phyloP scores from a whole-genome alignment of 2,797 vertebrate species.

The Paramormyrops hopkinsi region DNA sequence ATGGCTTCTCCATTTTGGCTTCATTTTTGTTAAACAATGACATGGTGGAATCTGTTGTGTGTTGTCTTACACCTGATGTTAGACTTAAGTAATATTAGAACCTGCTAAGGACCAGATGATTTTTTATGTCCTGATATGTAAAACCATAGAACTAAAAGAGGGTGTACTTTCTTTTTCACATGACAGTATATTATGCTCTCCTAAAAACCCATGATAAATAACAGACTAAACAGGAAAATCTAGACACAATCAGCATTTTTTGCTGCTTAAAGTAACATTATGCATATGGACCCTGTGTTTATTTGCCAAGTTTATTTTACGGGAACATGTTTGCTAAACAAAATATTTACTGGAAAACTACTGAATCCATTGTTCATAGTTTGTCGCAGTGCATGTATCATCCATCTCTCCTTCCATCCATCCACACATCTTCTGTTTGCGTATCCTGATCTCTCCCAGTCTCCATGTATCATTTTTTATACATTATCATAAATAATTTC shows the following conservation, averaged over 20 bases:
- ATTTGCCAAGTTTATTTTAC: conserved; percentile 5
- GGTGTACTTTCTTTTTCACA: not conserved
- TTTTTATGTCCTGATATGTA: not conserved
- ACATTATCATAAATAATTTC: not conserved
- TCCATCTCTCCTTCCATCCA: not conserved
- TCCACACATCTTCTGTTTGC: not conserved
- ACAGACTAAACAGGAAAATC: not conserved
- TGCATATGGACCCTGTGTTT: not conserved
- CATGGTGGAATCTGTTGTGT: not conserved
- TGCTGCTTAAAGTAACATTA: not conserved
- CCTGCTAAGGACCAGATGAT: not conserved
- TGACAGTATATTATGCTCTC: not conserved
- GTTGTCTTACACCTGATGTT: not conserved
- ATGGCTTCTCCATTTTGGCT: not conserved
- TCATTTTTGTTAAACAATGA: not conserved
- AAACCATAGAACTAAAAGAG: not conserved
- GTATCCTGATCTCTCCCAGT: not conserved
- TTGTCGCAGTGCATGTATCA: not conserved
- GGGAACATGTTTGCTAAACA: not conserved
- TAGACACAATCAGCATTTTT: not conserved
- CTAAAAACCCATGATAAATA: not conserved
- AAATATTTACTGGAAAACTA: not conserved
- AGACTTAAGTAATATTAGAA: not conserved
- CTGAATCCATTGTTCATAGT: not conserved
- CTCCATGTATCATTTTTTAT: not conserved